Conservation (phyloP, 92 coral and sea anemone species). For the Ricordea florida region DNA sequence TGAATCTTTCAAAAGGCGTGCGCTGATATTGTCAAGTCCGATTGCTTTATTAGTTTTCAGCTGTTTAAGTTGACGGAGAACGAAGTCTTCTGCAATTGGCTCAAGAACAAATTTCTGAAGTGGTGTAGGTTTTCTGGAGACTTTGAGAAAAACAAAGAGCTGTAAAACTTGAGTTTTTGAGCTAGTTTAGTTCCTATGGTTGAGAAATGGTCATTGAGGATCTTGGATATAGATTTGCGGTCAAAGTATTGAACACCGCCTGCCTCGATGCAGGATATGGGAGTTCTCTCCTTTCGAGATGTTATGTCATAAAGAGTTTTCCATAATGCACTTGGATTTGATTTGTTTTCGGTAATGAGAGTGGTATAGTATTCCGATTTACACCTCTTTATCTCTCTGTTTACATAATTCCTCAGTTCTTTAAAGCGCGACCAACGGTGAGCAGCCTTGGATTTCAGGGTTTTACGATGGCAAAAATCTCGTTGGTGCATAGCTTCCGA, state of each 20-base stretch:
- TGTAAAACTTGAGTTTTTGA: background rate
- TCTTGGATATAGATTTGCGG: constrained; percentile 22
- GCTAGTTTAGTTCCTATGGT: background rate
- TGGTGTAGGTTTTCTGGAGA: too few species aligned
- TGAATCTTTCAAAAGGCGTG: too few species aligned
- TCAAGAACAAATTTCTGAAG: too few species aligned
- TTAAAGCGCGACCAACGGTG: constrained; percentile 22
- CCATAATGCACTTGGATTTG: constrained; percentile 47
- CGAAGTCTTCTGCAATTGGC: too few species aligned
- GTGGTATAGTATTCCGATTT: constrained; percentile 48
- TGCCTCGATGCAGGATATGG: constrained; percentile 21
- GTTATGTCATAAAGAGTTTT: constrained; percentile 47
- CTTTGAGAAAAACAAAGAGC: too few species aligned
- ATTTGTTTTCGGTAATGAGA: constrained; percentile 43
- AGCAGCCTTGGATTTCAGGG: constrained; percentile 22
- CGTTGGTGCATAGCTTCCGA: constrained; percentile 6
- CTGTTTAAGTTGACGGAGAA: too few species aligned
- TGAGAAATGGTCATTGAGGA: constrained; percentile 28
- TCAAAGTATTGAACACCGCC: constrained; percentile 28
- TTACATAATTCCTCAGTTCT: constrained; percentile 25
- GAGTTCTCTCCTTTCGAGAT: constrained; percentile 22
- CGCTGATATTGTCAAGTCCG: too few species aligned
- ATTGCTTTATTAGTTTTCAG: too few species aligned
- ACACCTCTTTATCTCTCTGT: constrained; percentile 44
- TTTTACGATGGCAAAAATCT: too few species aligned